Evolutionary conservation across 1,140 invertebrate genomes (phyloP).

Genomic region (Tetramorium alpestre): DNA sequence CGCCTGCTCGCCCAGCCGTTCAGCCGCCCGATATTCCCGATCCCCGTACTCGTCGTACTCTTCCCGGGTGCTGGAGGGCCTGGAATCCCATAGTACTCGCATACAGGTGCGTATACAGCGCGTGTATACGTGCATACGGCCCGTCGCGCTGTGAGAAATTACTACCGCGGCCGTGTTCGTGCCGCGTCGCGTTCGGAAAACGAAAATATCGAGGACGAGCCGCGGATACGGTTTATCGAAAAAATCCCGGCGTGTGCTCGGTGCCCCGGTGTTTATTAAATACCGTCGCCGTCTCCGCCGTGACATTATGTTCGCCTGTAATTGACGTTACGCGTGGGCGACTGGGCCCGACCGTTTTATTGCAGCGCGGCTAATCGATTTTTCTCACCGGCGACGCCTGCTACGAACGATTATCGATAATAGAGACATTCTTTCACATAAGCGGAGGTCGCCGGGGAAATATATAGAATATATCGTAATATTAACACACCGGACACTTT

Average conservation of each 20-base stretch:
- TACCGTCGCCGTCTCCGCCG: background rate
- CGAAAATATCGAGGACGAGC: slow-evolving; percentile 8
- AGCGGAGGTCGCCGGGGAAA: background rate
- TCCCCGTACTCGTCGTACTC: slow-evolving; percentile 81
- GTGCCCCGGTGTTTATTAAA: slow-evolving; percentile 45
- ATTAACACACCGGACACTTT: background rate
- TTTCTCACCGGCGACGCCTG: background rate
- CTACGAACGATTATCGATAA: slow-evolving; percentile 27
- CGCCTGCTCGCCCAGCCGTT: slow-evolving; percentile 79
- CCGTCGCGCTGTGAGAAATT: slow-evolving; percentile 58
- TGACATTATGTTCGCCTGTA: slow-evolving; percentile 30
- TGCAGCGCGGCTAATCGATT: slow-evolving; percentile 11
- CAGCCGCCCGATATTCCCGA: slow-evolving; percentile 82
- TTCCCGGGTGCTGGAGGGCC: slow-evolving; percentile 83
- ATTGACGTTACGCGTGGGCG: slow-evolving; percentile 10
- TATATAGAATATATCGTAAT: background rate
- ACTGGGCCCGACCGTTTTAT: background rate
- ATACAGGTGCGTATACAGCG: background rate
- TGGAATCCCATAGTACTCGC: slow-evolving; percentile 75
- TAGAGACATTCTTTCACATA: background rate
- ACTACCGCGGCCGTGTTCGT: slow-evolving; percentile 2
- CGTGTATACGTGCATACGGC: too few relatives aligned
- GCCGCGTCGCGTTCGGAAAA: background rate
- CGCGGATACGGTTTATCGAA: slow-evolving; percentile 26
- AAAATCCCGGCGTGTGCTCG: background rate